Percentiles rank a stretch among this genome's conserved stretches.
Evolutionary conservation across 37 sponge, comb jelly and placozoan genomes (phyloP).

Genomic region (Beroe forskalii): DNA sequence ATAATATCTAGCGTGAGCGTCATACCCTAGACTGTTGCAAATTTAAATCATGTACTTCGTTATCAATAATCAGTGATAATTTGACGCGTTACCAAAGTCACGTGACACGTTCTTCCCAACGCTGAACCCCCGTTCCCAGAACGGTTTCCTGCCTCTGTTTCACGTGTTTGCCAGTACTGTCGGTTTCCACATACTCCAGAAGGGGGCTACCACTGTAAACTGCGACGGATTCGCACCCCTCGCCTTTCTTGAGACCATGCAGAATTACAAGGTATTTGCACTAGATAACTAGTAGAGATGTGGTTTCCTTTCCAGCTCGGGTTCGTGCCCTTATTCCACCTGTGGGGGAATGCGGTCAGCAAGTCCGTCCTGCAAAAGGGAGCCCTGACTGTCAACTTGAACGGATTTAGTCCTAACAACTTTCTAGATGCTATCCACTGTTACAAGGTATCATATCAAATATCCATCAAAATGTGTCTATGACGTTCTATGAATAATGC

Average conservation of each 20-base stretch:
- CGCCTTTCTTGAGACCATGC: slow-evolving; percentile 70
- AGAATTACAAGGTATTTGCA: slow-evolving; percentile 68
- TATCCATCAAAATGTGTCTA: no score
- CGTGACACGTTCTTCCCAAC: no score
- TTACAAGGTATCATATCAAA: neutral
- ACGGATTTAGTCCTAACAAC: neutral
- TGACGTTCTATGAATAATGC: no score
- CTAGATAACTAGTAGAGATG: no score
- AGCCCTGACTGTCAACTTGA: neutral
- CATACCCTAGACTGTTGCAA: no score
- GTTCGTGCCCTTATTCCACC: neutral
- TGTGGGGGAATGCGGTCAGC: neutral
- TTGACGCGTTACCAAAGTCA: no score
- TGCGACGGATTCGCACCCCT: slow-evolving; percentile 78
- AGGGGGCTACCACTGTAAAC: slow-evolving; percentile 69
- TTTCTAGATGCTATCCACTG: neutral
- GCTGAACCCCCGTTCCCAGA: no score
- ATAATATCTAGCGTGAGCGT: no score
- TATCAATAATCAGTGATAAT: no score
- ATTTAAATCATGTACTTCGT: no score
- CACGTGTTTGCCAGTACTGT: slow-evolving; percentile 83
- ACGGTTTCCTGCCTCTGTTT: slow-evolving; percentile 76
- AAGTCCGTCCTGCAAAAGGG: neutral
- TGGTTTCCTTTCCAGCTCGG: no score
- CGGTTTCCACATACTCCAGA: slow-evolving; percentile 64